Base-by-base conservation (phyloP, 37 sponge, comb jelly and placozoan species). In the Halisarca cf. caerulea region DNA sequence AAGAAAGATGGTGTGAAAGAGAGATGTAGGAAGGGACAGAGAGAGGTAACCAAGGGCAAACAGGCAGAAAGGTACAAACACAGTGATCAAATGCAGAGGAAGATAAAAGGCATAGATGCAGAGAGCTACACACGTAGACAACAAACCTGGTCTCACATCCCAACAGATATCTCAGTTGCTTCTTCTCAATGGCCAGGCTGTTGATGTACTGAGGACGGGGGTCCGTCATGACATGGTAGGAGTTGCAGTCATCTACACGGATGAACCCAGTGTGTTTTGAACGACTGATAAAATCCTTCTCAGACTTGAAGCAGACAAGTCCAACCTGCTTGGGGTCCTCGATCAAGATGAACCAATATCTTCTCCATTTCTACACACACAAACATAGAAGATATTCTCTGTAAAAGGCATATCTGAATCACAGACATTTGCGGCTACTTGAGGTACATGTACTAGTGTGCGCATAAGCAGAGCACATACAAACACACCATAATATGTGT, bases 331-430 rank as follows among this genome's bases (percentile, higher is more conserved):
- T 59, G 18, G 35, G 74, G 40, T 88, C 86, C 68, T 92, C 86
- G 41, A 92, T 81, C 79, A 92, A 78, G 0, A 92, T 81, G 85
- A 92, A 92, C 92, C 92, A 92, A 54, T 88, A 92, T 1, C 89
- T 60, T 0, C 40, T 33, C 81, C 86, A 57, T 40, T 66, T 88
- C 92, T 92, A 83, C 2, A 54, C 5, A 35, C 21, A 28, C 34
- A 36, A 87, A 8, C n/a, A 20, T 55, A 55, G n/a, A n/a, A n/a
- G n/a, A n/a, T n/a, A n/a, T n/a, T n/a, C n/a, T n/a, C n/a, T n/a
- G n/a, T n/a, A n/a, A n/a, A n/a, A n/a, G n/a, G n/a, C n/a, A n/a
- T n/a, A n/a, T n/a, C n/a, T n/a, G n/a, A n/a, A n/a, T n/a, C n/a
- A n/a, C n/a, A n/a, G n/a, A n/a, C n/a, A n/a, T n/a, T n/a, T n/a